Evolutionary conservation across 2,888 invertebrate species (phyloP), one percentile per base, ranked within the genome.

Genomic region (Trissoscelio sp.): DNA sequence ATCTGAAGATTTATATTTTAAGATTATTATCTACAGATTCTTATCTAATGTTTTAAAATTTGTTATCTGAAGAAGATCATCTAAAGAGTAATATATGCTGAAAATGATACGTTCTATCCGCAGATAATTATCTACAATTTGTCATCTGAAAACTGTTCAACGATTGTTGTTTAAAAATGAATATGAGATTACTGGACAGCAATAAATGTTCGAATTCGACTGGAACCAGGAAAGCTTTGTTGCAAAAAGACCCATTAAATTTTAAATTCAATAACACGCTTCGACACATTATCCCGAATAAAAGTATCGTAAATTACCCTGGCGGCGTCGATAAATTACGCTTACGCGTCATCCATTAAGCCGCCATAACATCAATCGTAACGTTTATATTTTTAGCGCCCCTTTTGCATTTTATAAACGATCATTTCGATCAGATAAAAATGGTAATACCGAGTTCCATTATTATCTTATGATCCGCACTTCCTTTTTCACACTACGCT

Each of bases 381-480:
- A 57, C 60, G 62, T 70, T 77, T 34, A 57, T 62, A 78, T 64
- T 78, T 70, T 64, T 22, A 55, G 46, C 66, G 44, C n/a, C n/a
- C 46, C 42, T 31, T 67, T 70, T 55, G 62, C 69, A 69, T 62
- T 72, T 70, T 66, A 51, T 57, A 72, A 79, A 79, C 79, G 79
- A 79, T 79, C 51, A 79, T 66, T 67, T 58, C 66, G 58, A 72
- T 79, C 58, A 58, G 79, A 79, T 72, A 79, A 79, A 79, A 79
- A 79, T 79, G 78, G 72, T 79, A 79, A 79, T 72, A 67, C 37
- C 24, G 51, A 66, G 34, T 58, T 72, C 72, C 66, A 79, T 72
- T 73, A 79, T 79, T 79, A 79, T 79, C 79, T 79, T 79, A 72
- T 79, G 79, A 79, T 72, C 79, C 70, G 70, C 18, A 72, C 66